Evolutionary conservation across 2,113 vertebrate genomes (phyloP).

Genomic region (Neoarius graeffei): DNA sequence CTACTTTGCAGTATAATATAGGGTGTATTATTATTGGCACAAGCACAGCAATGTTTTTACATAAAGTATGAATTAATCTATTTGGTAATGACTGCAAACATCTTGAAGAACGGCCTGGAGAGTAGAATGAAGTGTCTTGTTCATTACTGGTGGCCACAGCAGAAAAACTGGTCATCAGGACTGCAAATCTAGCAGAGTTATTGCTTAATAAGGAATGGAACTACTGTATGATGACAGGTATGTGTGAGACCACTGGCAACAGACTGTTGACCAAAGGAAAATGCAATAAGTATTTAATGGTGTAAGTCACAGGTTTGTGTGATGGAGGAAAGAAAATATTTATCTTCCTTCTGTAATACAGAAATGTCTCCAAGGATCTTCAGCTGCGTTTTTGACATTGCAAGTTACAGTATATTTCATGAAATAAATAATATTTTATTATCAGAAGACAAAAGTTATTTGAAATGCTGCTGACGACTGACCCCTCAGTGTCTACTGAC

Average conservation of each 20-base stretch:
- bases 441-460: not conserved
- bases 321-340: not conserved
- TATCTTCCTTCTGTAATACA: not conserved
- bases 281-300: constrained; percentile 26
- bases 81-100: constrained; percentile 53
- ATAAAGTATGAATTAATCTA: constrained; percentile 45
- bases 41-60: constrained; percentile 9
- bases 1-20: constrained; percentile 10
- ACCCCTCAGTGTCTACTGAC: not conserved
- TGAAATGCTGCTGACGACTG: not conserved
- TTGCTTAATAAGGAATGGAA: constrained; percentile 62
- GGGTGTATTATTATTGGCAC: constrained; percentile 15
- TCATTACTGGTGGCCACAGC: constrained; percentile 45
- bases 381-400: not conserved
- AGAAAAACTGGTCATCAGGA: constrained; percentile 43
- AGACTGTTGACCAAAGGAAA: constrained; percentile 42
- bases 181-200: constrained; percentile 71
- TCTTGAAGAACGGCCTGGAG: constrained; percentile 43
- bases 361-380: not conserved
- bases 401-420: not conserved
- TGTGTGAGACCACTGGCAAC: constrained; percentile 67
- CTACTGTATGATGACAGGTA: constrained; percentile 40
- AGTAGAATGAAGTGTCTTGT: constrained; percentile 45
- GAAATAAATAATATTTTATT: not conserved
- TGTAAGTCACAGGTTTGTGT: not conserved